Conservation (phyloP, 2,113 vertebrate species). For the Sus scrofa region T2T-Sscrofa CM000812.6:112630501-112631000, state of each 20-base stretch:
- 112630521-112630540: background rate
- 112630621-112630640: background rate
- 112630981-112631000: conserved; percentile 54
- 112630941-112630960: background rate
- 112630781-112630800: background rate
- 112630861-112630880: background rate
- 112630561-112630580: background rate
- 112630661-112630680: background rate
- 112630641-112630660: background rate
- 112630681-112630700: background rate
- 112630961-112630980: background rate
- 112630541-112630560: background rate
- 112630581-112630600: background rate
- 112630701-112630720: background rate
- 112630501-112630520: background rate
- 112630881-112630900: background rate
- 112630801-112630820: background rate
- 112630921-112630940: background rate
- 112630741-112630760: background rate
- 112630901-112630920: background rate
- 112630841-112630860: conserved; percentile 7
- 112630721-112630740: background rate
- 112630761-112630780: background rate
- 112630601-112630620: background rate
- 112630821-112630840: background rate